Percentiles rank a stretch among this genome's conserved stretches.
These are phyloP conservation scores for Todus mexicanus DNA, from an alignment of 2,797 vertebrate species.

Conservation along the genomic window DNA sequence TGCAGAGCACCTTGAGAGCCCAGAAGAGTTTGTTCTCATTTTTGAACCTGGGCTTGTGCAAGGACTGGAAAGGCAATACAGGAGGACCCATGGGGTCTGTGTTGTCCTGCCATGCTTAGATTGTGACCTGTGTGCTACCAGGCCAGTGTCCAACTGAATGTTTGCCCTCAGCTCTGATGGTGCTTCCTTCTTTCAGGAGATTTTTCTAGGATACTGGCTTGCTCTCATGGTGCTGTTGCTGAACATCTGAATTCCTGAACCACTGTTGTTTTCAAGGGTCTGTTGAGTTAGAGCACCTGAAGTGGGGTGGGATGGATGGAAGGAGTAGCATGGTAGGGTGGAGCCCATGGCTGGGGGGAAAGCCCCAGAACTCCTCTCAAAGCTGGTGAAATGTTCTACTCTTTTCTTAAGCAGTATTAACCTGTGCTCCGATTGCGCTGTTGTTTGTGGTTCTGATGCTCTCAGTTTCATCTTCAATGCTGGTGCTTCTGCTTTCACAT, in stretches of 20 bases:
- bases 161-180: not conserved
- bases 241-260: not conserved
- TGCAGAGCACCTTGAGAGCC: not conserved
- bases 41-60: not conserved
- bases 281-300: not conserved
- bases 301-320: not conserved
- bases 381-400: not conserved
- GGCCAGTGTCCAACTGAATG: not conserved
- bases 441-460: not conserved
- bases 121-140: not conserved
- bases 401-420: not conserved
- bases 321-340: not conserved
- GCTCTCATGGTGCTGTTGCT: rapidly evolving
- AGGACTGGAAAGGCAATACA: not conserved
- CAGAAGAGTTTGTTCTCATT: not conserved
- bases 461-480: not conserved
- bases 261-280: not conserved
- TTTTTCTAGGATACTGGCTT: not conserved
- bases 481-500: not conserved
- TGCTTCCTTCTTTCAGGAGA: not conserved
- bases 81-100: not conserved
- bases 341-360: not conserved
- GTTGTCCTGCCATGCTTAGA: not conserved
- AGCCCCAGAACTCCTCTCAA: not conserved
- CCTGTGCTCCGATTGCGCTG: not conserved